These are phyloP conservation scores for Chaitophorus viminalis DNA, from an alignment of 2,888 invertebrate species.

Conservation along the genomic window DNA sequence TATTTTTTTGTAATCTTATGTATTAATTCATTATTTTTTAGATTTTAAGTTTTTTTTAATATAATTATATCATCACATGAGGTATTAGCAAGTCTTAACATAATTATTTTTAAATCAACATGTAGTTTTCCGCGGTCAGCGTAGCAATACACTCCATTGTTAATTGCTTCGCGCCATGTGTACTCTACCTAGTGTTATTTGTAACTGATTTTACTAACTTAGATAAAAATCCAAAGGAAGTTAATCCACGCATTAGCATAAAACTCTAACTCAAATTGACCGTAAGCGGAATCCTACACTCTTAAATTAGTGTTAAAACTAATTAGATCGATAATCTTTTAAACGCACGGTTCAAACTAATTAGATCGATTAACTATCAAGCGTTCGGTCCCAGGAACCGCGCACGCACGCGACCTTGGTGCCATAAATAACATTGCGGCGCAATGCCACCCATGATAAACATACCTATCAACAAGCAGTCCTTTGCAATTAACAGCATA, in stretches of 20 bases:
- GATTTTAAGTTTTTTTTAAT: too few species aligned
- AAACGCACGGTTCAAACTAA: not conserved
- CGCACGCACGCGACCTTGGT: not conserved
- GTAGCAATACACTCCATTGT: slow-evolving; percentile 8
- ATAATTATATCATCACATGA: too few species aligned
- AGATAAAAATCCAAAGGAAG: not conserved
- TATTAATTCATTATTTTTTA: too few species aligned
- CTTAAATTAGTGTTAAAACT: slow-evolving; percentile 4
- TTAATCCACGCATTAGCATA: too few species aligned
- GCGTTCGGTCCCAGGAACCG: not conserved
- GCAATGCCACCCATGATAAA: not conserved
- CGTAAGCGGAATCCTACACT: not conserved
- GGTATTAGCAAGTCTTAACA: too few species aligned
- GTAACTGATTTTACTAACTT: slow-evolving; percentile 10
- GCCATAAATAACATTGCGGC: not conserved
- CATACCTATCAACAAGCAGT: not conserved
- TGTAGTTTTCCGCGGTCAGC: not conserved
- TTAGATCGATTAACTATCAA: not conserved
- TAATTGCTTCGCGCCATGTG: slow-evolving; percentile 11
- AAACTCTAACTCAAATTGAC: too few species aligned
- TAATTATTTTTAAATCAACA: too few species aligned
- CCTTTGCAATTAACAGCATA: not conserved
- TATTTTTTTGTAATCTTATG: too few species aligned
- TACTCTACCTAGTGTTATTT: not conserved
- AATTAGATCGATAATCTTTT: slow-evolving; percentile 10